Conservation (phyloP, 92 coral and sea anemone genomes). For the Palythoa grandis region DNA sequence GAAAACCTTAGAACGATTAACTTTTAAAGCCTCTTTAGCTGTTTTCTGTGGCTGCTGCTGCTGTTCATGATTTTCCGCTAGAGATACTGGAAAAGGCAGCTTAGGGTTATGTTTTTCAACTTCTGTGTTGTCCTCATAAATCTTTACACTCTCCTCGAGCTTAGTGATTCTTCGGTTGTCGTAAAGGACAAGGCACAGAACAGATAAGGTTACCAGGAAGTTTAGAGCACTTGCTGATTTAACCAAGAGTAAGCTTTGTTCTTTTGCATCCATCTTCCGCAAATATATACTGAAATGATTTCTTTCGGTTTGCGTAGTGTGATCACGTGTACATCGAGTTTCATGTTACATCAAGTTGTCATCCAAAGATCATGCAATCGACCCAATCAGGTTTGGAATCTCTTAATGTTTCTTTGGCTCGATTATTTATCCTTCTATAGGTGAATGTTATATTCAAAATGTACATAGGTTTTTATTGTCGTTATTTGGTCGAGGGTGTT, state of each 20-base stretch:
- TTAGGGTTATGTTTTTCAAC: too few species aligned
- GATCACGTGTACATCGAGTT: not conserved
- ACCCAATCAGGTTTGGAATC: not conserved
- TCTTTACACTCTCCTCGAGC: not conserved
- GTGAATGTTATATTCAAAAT: too few species aligned
- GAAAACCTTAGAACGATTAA: not conserved
- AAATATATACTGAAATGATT: not conserved
- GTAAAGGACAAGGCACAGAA: not conserved
- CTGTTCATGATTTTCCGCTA: not conserved
- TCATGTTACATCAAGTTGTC: not conserved
- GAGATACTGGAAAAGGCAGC: not conserved
- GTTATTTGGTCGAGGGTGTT: too few species aligned
- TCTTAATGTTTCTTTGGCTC: too few species aligned
- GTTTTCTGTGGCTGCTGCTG: not conserved
- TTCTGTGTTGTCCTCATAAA: not conserved
- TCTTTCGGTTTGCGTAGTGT: too few species aligned
- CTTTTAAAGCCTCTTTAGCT: not conserved
- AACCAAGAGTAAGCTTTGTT: not conserved
- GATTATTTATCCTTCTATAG: too few species aligned
- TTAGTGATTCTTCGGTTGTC: slow-evolving; percentile 10
- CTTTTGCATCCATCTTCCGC: not conserved
- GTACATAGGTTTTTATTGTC: too few species aligned
- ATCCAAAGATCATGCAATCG: too few species aligned
- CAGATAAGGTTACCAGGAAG: not conserved
- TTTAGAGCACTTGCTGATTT: slow-evolving; percentile 14